These are phyloP conservation scores for Heliconius charithonia DNA, from an alignment of 2,888 invertebrate species.

Conservation along the genomic window DNA sequence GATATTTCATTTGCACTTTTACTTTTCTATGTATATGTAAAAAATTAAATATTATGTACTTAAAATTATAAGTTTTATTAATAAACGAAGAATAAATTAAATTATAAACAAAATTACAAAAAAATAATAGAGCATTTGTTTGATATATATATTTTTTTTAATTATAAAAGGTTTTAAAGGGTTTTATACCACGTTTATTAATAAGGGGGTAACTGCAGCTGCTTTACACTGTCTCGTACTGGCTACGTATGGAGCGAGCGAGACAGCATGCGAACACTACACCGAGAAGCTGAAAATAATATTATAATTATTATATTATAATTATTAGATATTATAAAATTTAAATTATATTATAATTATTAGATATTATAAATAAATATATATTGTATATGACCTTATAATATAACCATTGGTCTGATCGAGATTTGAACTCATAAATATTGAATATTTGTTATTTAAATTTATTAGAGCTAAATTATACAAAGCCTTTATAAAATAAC, in stretches of 20 bases:
- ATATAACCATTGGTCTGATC: too few species aligned
- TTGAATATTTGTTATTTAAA: too few species aligned
- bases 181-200: background rate
- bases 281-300: conserved; percentile 88
- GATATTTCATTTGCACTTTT: conserved; percentile 16
- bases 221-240: conserved; percentile 92
- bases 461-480: too few species aligned
- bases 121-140: background rate
- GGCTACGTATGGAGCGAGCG: conserved; percentile 95
- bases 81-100: conserved; percentile 13
- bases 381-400: too few species aligned
- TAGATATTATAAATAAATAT: too few species aligned
- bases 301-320: too few species aligned
- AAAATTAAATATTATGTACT: background rate
- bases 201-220: background rate
- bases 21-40: conserved; percentile 1
- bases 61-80: conserved; percentile 13
- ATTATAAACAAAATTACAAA: background rate
- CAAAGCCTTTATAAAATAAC: too few species aligned
- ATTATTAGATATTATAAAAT: background rate
- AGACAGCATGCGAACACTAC: conserved; percentile 96
- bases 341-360: too few species aligned
- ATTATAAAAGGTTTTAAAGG: conserved; percentile 13
- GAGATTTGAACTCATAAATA: too few species aligned
- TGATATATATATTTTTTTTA: background rate